Base-by-base conservation (phyloP, 2,113 vertebrate genomes). In the Campylomormyrus numenius region DNA sequence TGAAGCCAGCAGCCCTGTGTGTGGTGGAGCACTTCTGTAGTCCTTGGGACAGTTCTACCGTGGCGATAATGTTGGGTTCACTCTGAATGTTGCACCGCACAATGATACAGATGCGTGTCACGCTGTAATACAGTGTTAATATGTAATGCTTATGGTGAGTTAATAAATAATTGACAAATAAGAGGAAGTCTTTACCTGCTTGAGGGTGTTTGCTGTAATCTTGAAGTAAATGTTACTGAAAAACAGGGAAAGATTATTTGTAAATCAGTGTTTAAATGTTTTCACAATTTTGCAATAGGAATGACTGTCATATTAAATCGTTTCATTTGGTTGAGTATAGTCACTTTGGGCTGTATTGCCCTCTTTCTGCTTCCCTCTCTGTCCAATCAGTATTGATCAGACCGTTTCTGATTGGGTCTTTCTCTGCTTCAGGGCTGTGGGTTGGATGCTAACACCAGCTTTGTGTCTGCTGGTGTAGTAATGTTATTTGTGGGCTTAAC, bases 131-230 rank as follows among this genome's bases (percentile, higher is more conserved):
- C 49, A 52, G 48, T 77, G 88, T 89, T 83, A 52, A 80, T 80
- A 80, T 77, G n/a, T 89, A 89, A 84, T 89, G 5, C 70, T 53
- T 83, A 84, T 83, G 74, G 88, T 50, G 46, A 84, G 88, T 50
- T 83, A 89, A 89, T 89, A 89, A 89, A 83, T 48, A 89, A 83
- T 56, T 83, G 74, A 53, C 42, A 56, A 83, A 49, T 3, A 5
- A 35, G 7, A 35, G 13, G 50, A 49, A 49, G 7, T 56, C 50
- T 35, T 52, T 11, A 74, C 48, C 66, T 11, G 66, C 31, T 87
- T 87, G 45, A 10, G 27, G 17, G 17, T n/a, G n/a, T 87, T 87
- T 87, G 11, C 49, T 15, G 21, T 35, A n/a, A 53, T 53, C 21
- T 52, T 53, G 49, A 8, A 1, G 13, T 31, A 35, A 19, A 86